These are phyloP conservation scores for western clawed frog (Xenopus tropicalis) DNA, from an alignment of 2,113 vertebrate species.

Conservation along the genomic window DNA sequence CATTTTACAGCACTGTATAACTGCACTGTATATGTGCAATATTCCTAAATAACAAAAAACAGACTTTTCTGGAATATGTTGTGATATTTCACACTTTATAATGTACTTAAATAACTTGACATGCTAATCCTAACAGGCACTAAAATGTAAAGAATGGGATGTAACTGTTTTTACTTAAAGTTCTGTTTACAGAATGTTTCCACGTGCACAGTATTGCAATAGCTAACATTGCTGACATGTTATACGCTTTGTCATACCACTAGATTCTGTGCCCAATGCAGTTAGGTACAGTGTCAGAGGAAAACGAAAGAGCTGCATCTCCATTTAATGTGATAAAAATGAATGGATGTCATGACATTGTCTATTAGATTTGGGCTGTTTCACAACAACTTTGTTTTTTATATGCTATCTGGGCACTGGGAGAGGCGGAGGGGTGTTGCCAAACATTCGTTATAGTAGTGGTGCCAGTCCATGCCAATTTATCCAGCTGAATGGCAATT, in stretches of 20 bases:
- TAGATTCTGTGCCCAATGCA: not conserved
- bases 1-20: conserved; percentile 33
- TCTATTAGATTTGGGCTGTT: not conserved
- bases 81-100: conserved; percentile 43
- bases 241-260: conserved; percentile 22
- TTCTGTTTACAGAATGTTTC: conserved; percentile 22
- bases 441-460: too few relatives aligned
- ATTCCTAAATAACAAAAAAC: conserved; percentile 38
- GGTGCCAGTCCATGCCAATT: not conserved
- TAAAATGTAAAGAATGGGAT: conserved; percentile 31
- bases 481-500: not conserved
- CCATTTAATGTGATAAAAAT: not conserved
- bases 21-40: conserved; percentile 36
- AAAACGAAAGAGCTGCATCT: not conserved
- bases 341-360: conserved; percentile 1
- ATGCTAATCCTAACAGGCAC: conserved; percentile 34
- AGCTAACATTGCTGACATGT: conserved; percentile 13
- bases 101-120: conserved; percentile 42
- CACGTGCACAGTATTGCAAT: not conserved
- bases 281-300: not conserved
- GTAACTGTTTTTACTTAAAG: conserved; percentile 38
- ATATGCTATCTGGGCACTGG: not conserved
- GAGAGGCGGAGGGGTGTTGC: not conserved
- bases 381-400: not conserved
- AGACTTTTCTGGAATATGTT: conserved; percentile 39